These are phyloP conservation scores for Potamarius usumacintae DNA, from an alignment of 2,113 vertebrate species.

Conservation along the genomic window DNA sequence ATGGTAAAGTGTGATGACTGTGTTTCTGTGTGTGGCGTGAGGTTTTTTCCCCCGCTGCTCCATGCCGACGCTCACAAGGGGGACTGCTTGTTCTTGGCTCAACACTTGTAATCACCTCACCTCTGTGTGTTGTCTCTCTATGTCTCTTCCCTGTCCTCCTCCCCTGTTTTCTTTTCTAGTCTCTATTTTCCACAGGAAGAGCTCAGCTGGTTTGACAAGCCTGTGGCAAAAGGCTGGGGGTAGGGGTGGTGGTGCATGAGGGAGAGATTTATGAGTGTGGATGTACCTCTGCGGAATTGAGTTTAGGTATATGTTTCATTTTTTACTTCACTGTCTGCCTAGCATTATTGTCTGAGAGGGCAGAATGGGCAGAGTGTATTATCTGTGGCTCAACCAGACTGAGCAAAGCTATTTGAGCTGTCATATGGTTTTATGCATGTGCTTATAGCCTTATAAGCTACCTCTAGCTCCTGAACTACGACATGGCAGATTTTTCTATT, in stretches of 20 bases:
- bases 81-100: slow-evolving; percentile 65
- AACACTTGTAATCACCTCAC: slow-evolving; percentile 69
- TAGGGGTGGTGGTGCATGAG: slow-evolving; percentile 21
- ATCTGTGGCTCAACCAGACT: slow-evolving; percentile 37
- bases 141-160: slow-evolving; percentile 48
- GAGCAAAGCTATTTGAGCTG: slow-evolving; percentile 39
- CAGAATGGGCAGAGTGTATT: slow-evolving; percentile 36
- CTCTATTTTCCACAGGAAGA: slow-evolving; percentile 33
- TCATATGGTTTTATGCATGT: slow-evolving; percentile 43
- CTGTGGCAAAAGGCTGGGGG: slow-evolving; percentile 19
- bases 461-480: slow-evolving; percentile 1
- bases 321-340: slow-evolving; percentile 59
- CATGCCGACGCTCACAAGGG: slow-evolving; percentile 52
- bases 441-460: slow-evolving; percentile 25
- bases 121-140: slow-evolving; percentile 57
- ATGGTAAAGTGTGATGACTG: slow-evolving; percentile 32
- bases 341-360: slow-evolving; percentile 25
- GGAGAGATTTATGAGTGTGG: slow-evolving; percentile 60
- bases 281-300: slow-evolving; percentile 56
- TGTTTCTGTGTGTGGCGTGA: background rate
- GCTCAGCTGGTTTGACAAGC: slow-evolving; percentile 64
- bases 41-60: slow-evolving; percentile 24
- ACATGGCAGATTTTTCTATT: background rate
- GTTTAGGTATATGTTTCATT: slow-evolving; percentile 66
- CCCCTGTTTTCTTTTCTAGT: slow-evolving; percentile 61